Conservation (phyloP, 2,113 vertebrate genomes). For the Oncorhynchus tshawytscha region DNA sequence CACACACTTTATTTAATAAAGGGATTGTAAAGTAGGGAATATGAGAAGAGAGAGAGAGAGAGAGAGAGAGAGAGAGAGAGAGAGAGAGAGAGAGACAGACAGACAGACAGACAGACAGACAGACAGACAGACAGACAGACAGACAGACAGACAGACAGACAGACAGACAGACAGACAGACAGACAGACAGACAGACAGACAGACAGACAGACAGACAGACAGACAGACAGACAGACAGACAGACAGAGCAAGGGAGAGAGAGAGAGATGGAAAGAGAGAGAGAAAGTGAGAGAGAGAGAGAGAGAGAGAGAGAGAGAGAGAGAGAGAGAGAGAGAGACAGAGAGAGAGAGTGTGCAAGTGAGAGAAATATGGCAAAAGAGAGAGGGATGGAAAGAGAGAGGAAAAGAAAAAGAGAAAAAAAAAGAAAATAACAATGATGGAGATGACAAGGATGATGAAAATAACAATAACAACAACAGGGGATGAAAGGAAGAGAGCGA, state of each 20-base stretch:
- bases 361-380: not conserved
- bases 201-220: not conserved
- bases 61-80: not conserved
- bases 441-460: not conserved
- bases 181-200: not conserved
- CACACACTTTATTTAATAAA: constrained; percentile 9
- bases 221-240: not conserved
- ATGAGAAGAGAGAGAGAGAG: not conserved
- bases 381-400: not conserved
- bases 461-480: not conserved
- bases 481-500: constrained; percentile 3
- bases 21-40: not conserved
- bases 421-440: constrained; percentile 7
- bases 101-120: not conserved
- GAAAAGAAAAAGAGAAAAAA: constrained; percentile 39
- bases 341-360: not conserved
- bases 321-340: not conserved
- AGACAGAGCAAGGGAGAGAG: not conserved
- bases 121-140: not conserved
- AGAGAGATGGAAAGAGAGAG: not conserved
- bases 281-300: not conserved
- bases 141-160: not conserved
- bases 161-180: not conserved
- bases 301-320: not conserved
- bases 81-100: not conserved